Evolutionary conservation across 2,113 vertebrate species (phyloP).

Genomic region (Melanerpes aurifrons): DNA sequence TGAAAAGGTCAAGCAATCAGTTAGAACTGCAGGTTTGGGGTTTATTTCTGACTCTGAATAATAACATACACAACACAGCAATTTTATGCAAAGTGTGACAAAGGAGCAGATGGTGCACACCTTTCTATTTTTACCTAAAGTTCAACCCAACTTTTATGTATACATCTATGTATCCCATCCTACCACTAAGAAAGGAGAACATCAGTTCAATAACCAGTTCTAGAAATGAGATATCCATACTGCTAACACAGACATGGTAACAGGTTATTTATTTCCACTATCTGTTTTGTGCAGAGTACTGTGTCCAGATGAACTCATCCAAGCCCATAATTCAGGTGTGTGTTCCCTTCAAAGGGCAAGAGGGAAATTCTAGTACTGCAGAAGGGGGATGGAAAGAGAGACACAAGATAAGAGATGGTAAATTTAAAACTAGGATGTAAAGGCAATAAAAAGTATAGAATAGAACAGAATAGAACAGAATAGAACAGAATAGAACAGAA

Average conservation of each 20-base stretch:
- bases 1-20: neutral
- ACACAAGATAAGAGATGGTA: neutral
- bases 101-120: neutral
- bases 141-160: rapidly evolving
- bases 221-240: neutral
- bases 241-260: neutral
- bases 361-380: neutral
- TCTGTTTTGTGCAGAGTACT: neutral
- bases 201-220: neutral
- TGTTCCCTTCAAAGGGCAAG: neutral
- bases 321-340: neutral
- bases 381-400: neutral
- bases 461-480: too few species aligned
- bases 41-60: neutral
- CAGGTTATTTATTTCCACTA: neutral
- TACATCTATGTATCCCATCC: neutral
- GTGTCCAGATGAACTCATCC: neutral
- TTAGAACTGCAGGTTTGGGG: neutral
- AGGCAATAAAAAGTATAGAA: neutral
- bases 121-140: neutral
- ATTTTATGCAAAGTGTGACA: neutral
- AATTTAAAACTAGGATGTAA: neutral
- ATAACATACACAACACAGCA: neutral
- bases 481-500: too few species aligned
- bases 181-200: neutral